A percentile compares a stretch with the other conserved stretches of the same genome.
phyloP scores from a whole-genome alignment of 1,140 invertebrate species.

The Trachymyrmex cornetzi region DNA sequence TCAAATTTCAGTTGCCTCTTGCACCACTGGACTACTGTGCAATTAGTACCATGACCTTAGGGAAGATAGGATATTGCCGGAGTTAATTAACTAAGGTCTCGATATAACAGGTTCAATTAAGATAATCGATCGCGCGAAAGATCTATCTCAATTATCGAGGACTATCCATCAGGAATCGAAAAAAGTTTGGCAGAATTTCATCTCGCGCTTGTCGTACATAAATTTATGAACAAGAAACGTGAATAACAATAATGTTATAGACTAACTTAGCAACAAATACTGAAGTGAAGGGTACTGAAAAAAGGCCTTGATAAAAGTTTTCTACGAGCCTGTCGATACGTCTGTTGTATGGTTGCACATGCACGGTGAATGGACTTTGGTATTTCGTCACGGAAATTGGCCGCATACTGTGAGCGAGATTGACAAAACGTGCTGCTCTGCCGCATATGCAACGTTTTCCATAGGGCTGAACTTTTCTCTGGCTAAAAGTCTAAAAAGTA shows the following conservation, averaged over 20 bases:
- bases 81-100: conserved; percentile 12
- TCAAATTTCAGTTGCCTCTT: neutral
- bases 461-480: conserved; percentile 38
- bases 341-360: neutral
- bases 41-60: conserved; percentile 14
- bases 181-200: conserved; percentile 12
- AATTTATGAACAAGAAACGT: conserved; percentile 21
- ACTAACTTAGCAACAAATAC: neutral
- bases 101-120: conserved; percentile 17
- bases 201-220: neutral
- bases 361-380: conserved; percentile 46
- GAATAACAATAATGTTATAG: neutral
- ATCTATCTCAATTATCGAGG: conserved; percentile 17
- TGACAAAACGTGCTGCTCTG: conserved; percentile 33
- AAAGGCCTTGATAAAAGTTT: neutral
- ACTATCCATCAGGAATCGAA: conserved; percentile 20
- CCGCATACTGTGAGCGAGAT: conserved; percentile 41
- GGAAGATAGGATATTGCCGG: neutral
- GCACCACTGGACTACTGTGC: neutral
- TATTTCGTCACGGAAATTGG: conserved; percentile 68
- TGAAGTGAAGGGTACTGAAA: no score
- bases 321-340: neutral
- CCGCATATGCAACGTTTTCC: conserved; percentile 60
- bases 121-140: neutral
- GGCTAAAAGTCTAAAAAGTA: conserved; percentile 11